Conservation (phyloP, 1,140 invertebrate genomes). For the Lepidurus arcticus region DNA sequence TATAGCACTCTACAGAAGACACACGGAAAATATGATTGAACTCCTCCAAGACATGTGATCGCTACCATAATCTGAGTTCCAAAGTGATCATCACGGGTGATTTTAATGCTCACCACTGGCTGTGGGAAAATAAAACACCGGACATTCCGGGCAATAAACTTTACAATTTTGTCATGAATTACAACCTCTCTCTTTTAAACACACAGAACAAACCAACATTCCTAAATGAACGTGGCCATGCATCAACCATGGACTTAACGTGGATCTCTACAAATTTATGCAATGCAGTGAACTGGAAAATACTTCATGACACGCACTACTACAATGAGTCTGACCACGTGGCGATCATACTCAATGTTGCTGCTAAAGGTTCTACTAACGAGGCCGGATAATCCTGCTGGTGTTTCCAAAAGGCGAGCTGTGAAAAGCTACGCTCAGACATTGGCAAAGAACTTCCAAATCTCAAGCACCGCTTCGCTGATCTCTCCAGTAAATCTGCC, state of each 20-base stretch:
- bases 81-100: background rate
- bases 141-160: background rate
- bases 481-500: background rate
- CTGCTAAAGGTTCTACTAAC: background rate
- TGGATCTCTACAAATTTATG: constrained; percentile 7
- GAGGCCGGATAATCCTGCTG: background rate
- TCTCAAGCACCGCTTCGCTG: background rate
- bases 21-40: background rate
- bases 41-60: background rate
- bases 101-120: background rate
- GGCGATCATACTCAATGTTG: background rate
- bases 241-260: constrained; percentile 22
- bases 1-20: background rate
- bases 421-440: background rate
- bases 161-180: background rate
- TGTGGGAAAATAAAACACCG: constrained; percentile 1
- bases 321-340: constrained; percentile 20
- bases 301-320: constrained; percentile 17
- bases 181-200: background rate
- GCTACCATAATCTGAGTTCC: background rate
- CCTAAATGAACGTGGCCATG: constrained; percentile 16
- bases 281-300: background rate
- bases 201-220: constrained; percentile 7
- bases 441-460: background rate
- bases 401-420: constrained; percentile 17